phyloP scores from a whole-genome alignment of 2,888 invertebrate genomes.

The Linyphia triangularis region DNA sequence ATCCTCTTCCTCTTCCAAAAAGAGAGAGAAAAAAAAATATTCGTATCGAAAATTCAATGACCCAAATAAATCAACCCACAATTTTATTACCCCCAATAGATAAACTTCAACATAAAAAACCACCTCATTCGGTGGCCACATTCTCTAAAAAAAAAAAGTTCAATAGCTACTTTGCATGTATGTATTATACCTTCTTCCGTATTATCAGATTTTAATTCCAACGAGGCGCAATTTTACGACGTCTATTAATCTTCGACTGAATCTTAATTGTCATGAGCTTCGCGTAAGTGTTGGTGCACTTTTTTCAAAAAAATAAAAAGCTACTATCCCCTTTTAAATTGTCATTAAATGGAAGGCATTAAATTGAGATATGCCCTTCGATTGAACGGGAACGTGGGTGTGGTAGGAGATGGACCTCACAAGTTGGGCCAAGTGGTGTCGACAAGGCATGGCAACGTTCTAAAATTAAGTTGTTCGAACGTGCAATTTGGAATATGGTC shows the following conservation, averaged over 20 bases:
- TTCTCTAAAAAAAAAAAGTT: neutral
- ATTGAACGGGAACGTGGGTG: constrained; percentile 29
- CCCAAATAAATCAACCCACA: neutral
- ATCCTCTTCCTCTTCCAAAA: too few relatives aligned
- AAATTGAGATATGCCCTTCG: constrained; percentile 23
- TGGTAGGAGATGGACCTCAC: constrained; percentile 23
- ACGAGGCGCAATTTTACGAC: constrained; percentile 46
- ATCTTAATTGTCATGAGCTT: constrained; percentile 5
- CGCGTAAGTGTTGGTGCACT: constrained; percentile 40
- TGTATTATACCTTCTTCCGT: too few relatives aligned
- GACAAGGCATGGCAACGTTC: neutral
- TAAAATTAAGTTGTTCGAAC: constrained; percentile 6
- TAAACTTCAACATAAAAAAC: constrained; percentile 9
- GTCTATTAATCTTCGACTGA: constrained; percentile 23
- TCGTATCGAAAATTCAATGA: too few relatives aligned
- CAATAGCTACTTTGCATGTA: neutral
- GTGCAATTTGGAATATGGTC: neutral
- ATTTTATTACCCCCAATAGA: constrained; percentile 24
- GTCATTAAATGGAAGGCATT: constrained; percentile 26
- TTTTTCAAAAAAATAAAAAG: neutral
- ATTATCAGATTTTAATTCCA: constrained; percentile 16
- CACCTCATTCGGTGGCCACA: neutral
- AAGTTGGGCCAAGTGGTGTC: constrained; percentile 2
- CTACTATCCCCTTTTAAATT: constrained; percentile 17
- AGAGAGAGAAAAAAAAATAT: too few relatives aligned